Base-by-base conservation (phyloP, 2,797 vertebrate genomes). In the Protonibea diacanthus region DNA sequence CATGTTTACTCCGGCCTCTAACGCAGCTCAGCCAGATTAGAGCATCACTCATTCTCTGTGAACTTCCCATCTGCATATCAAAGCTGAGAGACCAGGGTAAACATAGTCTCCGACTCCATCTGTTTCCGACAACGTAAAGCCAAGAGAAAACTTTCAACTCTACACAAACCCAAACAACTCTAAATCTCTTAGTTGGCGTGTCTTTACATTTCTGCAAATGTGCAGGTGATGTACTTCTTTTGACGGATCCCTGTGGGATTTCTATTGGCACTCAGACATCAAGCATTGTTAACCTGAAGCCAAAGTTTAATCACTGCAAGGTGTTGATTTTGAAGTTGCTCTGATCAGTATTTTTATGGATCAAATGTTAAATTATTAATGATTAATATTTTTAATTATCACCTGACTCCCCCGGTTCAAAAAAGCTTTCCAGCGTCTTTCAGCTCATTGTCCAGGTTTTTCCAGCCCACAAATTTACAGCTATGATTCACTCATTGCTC, bases 31-130 rank as follows among this genome's bases (percentile, higher is more conserved):
- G 85, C 84, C 92, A 95, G 90, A 93, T 93, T 92, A 94, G 76
- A 93, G 89, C 90, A 94, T 95, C 95, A 93, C 81, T 91, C 94
- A 95, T 95, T 94, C 94, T 95, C 93, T 95, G 91, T 94, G 93
- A 96, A 94, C 78, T 89, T 52, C 3, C 68, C 63, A 96, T 97
- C 96, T 97, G 90, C 95, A 96, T 95, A 95, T 97, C 96, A 96
- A 96, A 96, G 94, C 90, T 80, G 79, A 81, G 59, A 78, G 79
- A 82, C 83, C 91, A 75, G 88, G 93, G 90, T 95, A 95, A 96
- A 95, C 93, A 94, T 71, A 86, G 91, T 89, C 85, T 88, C 77
- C 87, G 74, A 73, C 92, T 93, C 95, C 95, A 96, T 95, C 94
- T 96, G 95, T 88, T 92, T 83, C 87, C 82, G 79, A 86, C 86